Base-by-base conservation (phyloP, 1,140 invertebrate species). In the Pseudomyrmex dendroicus region DNA sequence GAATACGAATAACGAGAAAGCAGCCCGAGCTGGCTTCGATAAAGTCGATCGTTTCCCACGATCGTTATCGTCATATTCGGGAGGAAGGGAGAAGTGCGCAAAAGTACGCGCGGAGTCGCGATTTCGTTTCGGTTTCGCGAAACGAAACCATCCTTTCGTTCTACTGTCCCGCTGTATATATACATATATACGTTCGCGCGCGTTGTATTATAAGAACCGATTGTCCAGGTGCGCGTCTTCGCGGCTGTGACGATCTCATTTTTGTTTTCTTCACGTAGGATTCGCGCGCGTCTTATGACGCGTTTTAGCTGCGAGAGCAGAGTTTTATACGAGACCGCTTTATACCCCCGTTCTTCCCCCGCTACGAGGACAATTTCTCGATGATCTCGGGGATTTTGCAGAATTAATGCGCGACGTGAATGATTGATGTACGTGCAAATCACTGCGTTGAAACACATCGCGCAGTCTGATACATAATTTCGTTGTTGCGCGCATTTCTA, bases 1-100 rank as follows among this genome's bases (percentile, higher is more conserved):
- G 76, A 78, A 78, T 78, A 78, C 76, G 76, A 78, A 78, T 78
- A 70, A 78, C 13, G 44, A 70, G 64, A 78, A 78, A 78, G 73
- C 56, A 77, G n/a, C 12, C 48, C 35, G 35, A 64, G 54, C 35
- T 78, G 35, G 46, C 57, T 59, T 48, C 64, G 76, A 78, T 70
- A 78, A 70, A 78, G 20, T 68, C 54, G 64, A 78, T 78, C 63
- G 63, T 78, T 48, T 57, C 25, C 52, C 35, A 46, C 63, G 63
- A 78, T 78, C 74, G 74, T 78, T 78, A 78, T 68, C 64, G 54
- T 78, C 35, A 13, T 78, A 64, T 48, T 70, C 54, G 64, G 35
- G 5, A 35, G 35, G 22, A 3, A 25, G 15, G n/a, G 22, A 78
- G 54, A 78, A 9, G n/a, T 48, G 35, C 35, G 50, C 74, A 5